Conservation (phyloP, 2,113 vertebrate species). For the Pholis gunnellus region DNA sequence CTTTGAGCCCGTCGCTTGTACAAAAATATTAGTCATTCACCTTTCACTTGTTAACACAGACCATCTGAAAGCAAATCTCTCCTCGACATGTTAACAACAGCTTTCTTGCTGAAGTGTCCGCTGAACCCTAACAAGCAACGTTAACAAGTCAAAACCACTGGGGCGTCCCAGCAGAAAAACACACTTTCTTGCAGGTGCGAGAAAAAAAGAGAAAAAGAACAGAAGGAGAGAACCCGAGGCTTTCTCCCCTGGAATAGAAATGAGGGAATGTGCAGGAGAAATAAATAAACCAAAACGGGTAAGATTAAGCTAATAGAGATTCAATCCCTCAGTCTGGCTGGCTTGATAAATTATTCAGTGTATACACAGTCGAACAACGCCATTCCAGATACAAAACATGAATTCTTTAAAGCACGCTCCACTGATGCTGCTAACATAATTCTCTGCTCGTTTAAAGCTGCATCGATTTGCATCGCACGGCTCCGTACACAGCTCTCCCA, state of each 20-base stretch:
- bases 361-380: slow-evolving; percentile 80
- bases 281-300: slow-evolving; percentile 84
- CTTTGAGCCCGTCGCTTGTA: not conserved
- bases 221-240: slow-evolving; percentile 29
- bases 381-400: slow-evolving; percentile 84
- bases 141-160: slow-evolving; percentile 69
- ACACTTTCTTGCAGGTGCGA: slow-evolving; percentile 66
- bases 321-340: slow-evolving; percentile 83
- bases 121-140: slow-evolving; percentile 64
- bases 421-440: slow-evolving; percentile 81
- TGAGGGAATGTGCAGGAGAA: slow-evolving; percentile 75
- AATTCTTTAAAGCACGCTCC: slow-evolving; percentile 81
- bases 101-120: slow-evolving; percentile 52
- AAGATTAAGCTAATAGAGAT: slow-evolving; percentile 86
- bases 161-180: slow-evolving; percentile 58
- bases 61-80: slow-evolving; percentile 64
- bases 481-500: slow-evolving; percentile 67
- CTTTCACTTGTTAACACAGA: slow-evolving; percentile 65
- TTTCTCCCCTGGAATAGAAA: slow-evolving; percentile 71
- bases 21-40: slow-evolving; percentile 44
- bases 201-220: slow-evolving; percentile 14
- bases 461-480: slow-evolving; percentile 76
- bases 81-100: slow-evolving; percentile 58
- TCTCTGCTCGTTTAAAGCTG: slow-evolving; percentile 81
- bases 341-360: slow-evolving; percentile 86